Percentiles rank a stretch among this genome's conserved stretches.
phyloP scores from a whole-genome alignment of 2,113 vertebrate genomes.

The Pandion haliaetus region DNA sequence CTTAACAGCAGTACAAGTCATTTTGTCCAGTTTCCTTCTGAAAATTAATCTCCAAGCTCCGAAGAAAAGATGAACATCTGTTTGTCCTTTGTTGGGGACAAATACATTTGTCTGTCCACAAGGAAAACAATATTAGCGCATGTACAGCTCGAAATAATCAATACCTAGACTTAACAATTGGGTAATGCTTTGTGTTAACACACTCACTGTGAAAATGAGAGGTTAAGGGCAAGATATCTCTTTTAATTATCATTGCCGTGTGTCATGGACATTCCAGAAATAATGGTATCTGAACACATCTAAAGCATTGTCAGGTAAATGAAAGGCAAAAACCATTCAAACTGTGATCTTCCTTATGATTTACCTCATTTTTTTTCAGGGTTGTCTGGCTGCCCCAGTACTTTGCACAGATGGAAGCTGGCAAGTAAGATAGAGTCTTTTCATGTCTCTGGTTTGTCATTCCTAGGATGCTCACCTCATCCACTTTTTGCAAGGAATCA shows the following conservation, averaged over 20 bases:
- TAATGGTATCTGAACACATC: background rate
- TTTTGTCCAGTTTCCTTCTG: background rate
- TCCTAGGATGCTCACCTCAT: background rate
- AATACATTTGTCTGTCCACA: constrained; percentile 19
- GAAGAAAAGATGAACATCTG: constrained; percentile 36
- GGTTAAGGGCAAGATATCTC: constrained; percentile 42
- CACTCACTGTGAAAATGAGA: constrained; percentile 9
- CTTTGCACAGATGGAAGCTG: background rate
- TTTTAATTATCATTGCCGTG: constrained; percentile 56
- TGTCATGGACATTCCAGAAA: constrained; percentile 35
- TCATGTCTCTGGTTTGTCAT: background rate
- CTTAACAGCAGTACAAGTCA: background rate
- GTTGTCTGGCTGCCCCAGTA: background rate
- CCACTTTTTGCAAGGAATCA: background rate
- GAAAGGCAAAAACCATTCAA: background rate
- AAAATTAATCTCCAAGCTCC: constrained; percentile 44
- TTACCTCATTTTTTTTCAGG: background rate
- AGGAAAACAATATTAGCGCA: constrained; percentile 47
- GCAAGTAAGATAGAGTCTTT: background rate
- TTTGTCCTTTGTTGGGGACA: constrained; percentile 42
- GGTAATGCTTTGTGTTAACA: constrained; percentile 53
- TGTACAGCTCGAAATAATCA: constrained; percentile 55
- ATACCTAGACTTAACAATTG: constrained; percentile 45
- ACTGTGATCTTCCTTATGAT: background rate
- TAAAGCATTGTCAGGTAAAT: background rate